Conservation (phyloP, 2,888 invertebrate genomes). For the Synergus itoensis region DNA sequence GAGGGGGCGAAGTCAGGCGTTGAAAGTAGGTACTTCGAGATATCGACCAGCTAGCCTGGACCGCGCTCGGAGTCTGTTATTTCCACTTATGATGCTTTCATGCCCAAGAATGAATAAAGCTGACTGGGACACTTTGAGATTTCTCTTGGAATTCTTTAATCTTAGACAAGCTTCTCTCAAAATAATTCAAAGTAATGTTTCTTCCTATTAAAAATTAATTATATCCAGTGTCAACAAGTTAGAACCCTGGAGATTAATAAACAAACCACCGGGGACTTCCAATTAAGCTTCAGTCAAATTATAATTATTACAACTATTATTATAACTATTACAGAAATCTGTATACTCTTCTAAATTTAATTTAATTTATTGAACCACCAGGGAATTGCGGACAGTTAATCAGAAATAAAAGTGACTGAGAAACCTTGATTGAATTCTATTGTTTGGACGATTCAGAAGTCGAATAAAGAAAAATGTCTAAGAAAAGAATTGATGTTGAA, state of each 20-base stretch:
- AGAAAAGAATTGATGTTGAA: background rate
- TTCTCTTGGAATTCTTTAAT: conserved; percentile 36
- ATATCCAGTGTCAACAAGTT: background rate
- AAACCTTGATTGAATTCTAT: conserved; percentile 16
- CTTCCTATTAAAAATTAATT: conserved; percentile 3
- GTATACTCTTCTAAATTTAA: background rate
- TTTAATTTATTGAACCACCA: background rate
- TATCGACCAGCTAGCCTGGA: conserved; percentile 71
- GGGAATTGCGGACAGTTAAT: background rate
- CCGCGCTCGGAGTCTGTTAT: conserved; percentile 68
- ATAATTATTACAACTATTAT: background rate
- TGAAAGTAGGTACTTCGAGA: conserved; percentile 74
- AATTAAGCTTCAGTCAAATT: background rate
- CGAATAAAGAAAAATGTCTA: background rate
- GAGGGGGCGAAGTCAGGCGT: conserved; percentile 58
- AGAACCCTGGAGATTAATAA: background rate
- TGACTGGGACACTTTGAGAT: conserved; percentile 50
- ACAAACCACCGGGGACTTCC: background rate
- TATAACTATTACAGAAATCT: background rate
- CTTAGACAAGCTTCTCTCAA: background rate
- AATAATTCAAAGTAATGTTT: background rate
- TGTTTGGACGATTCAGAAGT: background rate
- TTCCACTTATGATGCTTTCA: conserved; percentile 66
- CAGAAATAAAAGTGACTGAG: background rate
- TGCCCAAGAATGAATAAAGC: conserved; percentile 61